Base-by-base conservation (phyloP, 2,113 vertebrate genomes). In the Panthera tigris region DNA sequence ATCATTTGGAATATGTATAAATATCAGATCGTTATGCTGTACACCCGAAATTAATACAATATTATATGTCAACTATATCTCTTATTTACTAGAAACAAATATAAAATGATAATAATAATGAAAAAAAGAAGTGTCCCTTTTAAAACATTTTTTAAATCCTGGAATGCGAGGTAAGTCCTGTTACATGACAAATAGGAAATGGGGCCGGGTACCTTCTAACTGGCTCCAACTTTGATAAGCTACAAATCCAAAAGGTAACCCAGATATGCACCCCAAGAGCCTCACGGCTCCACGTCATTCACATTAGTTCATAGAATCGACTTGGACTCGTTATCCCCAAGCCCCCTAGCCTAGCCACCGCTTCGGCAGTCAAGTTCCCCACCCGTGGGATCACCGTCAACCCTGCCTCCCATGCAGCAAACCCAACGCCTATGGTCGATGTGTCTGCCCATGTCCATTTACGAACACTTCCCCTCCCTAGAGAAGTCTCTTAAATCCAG, bases 331-430 rank as follows among this genome's bases (percentile, higher is more conserved):
- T 48, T 23, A 23, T 73, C 73, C 21, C 16, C 6, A 4, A 11
- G 4, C 15, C 25, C 7, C n/a, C 10, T 1, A 21, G 23, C 31
- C 39, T 7, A 14, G 39, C 4, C 10, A 18, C 1, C 0, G 63
- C 39, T 23, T 36, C 13, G 3, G 13, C 2, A 12, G 33, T 66
- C 29, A 29, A 10, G 39, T 50, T 85, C 27, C 50, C 63, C 23
- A 2, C 9, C 57, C 6, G 2, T 0, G 27, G 21, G 29, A 4
- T 12, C 61, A 1, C 36, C 14, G 6, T 48, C 71, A 7, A 1
- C 68, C 15, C 63, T 48, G 5, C 31, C 39, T 71, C 19, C n/a
- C 76, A n/a, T 2, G 1, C 19, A 45, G 33, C 6, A 23, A 23
- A 29, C 4, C 63, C 45, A 63, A 41, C 36, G 6, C 31, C 1